Base-by-base conservation (phyloP, 2,797 vertebrate genomes). In the Bradypodion pumilum region DNA sequence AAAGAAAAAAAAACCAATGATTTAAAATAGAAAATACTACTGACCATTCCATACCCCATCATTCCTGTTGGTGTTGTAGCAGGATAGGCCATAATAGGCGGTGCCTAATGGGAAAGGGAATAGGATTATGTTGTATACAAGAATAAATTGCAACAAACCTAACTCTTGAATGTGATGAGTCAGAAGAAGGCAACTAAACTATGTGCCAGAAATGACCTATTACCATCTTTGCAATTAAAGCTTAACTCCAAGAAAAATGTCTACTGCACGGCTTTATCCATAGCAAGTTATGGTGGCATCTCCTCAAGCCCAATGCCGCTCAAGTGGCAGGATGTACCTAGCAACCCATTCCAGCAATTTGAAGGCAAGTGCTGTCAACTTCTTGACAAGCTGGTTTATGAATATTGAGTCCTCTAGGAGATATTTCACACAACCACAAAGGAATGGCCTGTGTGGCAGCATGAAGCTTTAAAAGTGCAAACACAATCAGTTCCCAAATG, bases 1-100 rank as follows among this genome's bases (percentile, higher is more conserved):
- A 59, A 87, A 44, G 44, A 80, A 83, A 2, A n/a, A 89, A 37
- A n/a, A 62, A 35, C 32, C 5, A 49, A 29, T 27, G 7, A 62
- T 27, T 85, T n/a, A 0, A 66, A 74, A 72, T 13, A 1, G 7
- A 78, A 91, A 86, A 74, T 90, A 90, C 78, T 92, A 99, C 98
- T 96, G 97, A 99, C 98, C 96, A 99, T 97, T 91, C 96, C 95
- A 49, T 98, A 99, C 95, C 97, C 97, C 96, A 98, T 97, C 96
- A 99, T 98, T 93, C 98, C 98, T 9, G 98, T 98, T 21, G 98
- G 98, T 42, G 98, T 98, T 73, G 98, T 99, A 93, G 98, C 97
- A 90, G 98, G 97, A 93, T 98, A 99, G 29, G 98, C 97, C 98
- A 99, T 97, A 89, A 98, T 96, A 62, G 98, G 98, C 21, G 98